Evolutionary conservation across 2,888 invertebrate genomes (phyloP).

Genomic region (Chesias legatella): DNA sequence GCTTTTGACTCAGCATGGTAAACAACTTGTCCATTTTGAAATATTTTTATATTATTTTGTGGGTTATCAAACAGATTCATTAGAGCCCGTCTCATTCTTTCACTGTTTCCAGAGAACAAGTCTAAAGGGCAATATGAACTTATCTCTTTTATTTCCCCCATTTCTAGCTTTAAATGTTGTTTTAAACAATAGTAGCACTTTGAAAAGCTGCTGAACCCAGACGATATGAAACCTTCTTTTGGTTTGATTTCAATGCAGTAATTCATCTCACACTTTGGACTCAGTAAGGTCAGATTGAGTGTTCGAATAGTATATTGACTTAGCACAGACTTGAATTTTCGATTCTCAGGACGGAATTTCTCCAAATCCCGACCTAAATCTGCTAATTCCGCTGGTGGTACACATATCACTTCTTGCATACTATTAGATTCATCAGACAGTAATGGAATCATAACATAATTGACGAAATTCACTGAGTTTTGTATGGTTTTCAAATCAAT

Average conservation of each 20-base stretch:
- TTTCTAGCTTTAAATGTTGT: constrained; percentile 76
- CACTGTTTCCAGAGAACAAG: constrained; percentile 82
- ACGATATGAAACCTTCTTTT: constrained; percentile 82
- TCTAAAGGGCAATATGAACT: constrained; percentile 87
- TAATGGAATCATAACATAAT: constrained; percentile 58
- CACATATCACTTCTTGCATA: constrained; percentile 51
- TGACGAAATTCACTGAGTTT: constrained; percentile 53
- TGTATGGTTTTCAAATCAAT: constrained; percentile 28
- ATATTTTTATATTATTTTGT: constrained; percentile 84
- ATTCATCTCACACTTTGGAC: constrained; percentile 41
- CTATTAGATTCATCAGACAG: constrained; percentile 37
- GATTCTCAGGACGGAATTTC: constrained; percentile 52
- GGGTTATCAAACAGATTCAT: constrained; percentile 75
- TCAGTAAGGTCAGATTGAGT: constrained; percentile 59
- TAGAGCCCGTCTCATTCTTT: constrained; percentile 78
- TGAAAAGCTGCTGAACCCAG: constrained; percentile 45
- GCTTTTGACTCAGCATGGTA: constrained; percentile 45
- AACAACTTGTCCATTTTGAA: constrained; percentile 60
- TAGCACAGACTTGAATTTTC: constrained; percentile 62
- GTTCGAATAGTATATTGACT: constrained; percentile 69
- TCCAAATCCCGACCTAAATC: constrained; percentile 47
- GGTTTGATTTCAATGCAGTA: constrained; percentile 84
- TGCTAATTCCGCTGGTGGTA: constrained; percentile 50
- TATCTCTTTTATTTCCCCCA: constrained; percentile 66
- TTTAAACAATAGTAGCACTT: constrained; percentile 81